Evolutionary conservation across 2,888 invertebrate genomes (phyloP), one percentile per base, ranked within the genome.

Genomic region (Odontocerum albicorne): DNA sequence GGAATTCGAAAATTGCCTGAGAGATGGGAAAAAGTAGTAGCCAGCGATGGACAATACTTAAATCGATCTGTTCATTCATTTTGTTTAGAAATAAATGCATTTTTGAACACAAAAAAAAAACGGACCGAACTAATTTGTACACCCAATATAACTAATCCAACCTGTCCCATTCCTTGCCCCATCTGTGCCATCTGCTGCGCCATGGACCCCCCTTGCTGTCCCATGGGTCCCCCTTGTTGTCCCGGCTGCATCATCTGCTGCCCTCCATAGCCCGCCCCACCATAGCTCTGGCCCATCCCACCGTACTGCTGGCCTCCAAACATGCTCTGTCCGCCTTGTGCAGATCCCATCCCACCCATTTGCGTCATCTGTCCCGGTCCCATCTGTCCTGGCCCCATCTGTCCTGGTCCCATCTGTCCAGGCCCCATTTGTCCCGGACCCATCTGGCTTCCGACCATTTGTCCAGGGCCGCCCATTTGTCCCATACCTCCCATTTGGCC

Each of bases 271-370:
- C 53, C 61, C 2, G 49, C 73, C 39, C 75, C 75, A 0, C 75
- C 71, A 19, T 60, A 59, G 7, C 42, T 47, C 49, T 59, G 59
- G 17, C 49, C 49, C 57, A 61, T 57, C 49, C 57, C 54, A 66
- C 69, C 68, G 67, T 80, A 81, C 65, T 84, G 85, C 82, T 84
- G 86, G 1, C 72, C 72, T 12, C 80, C 78, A 64, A 83, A 84
- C 81, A 84, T 80, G 62, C 66, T 68, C 64, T 79, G 75, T 0
- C 73, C 75, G 42, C 74, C 73, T 73, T 77, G 77, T 7, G 42
- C 55, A n/a, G 47, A 54, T 1, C 74, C 72, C 71, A 64, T 79
- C 70, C 55, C 74, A n/a, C 72, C 74, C 63, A 73, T 75, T 35
- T 49, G 68, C 1, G 66, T 68, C 72, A 74, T 74, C 58, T 75